phyloP scores from a whole-genome alignment of 2,797 vertebrate species.

The Amblyraja radiata region DNA sequence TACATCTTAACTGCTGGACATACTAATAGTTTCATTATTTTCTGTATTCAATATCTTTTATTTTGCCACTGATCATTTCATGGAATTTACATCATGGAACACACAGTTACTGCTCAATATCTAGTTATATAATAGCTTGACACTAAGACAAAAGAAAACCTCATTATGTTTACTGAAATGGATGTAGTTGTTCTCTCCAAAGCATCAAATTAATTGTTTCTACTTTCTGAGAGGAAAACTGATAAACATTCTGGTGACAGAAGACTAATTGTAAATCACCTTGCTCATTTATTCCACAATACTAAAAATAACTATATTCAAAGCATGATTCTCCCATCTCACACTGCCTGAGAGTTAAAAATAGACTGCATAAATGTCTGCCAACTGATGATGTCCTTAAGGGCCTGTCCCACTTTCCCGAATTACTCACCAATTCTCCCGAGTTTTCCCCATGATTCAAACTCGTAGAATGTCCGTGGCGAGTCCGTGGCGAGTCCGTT shows the following conservation, averaged over 20 bases:
- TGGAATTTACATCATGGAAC: background rate
- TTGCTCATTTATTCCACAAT: background rate
- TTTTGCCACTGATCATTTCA: background rate
- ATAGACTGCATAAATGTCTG: background rate
- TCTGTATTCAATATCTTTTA: background rate
- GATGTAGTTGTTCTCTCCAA: background rate
- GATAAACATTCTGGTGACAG: background rate
- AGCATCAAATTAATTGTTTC: background rate
- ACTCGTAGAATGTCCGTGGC: no score
- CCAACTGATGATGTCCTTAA: background rate
- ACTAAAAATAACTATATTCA: background rate
- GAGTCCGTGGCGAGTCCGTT: no score
- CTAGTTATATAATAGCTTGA: background rate
- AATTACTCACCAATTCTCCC: no score
- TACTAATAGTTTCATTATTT: background rate
- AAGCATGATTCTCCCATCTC: background rate
- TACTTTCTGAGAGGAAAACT: background rate
- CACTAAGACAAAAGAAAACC: background rate
- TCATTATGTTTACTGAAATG: background rate
- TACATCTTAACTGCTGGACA: background rate
- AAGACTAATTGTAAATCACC: background rate
- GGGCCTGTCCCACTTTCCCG: no score
- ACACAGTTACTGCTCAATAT: background rate
- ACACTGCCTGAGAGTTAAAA: background rate
- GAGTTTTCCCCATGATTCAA: no score